Evolutionary conservation across 2,888 invertebrate species (phyloP).

Genomic region (Acholoe squamosa): DNA sequence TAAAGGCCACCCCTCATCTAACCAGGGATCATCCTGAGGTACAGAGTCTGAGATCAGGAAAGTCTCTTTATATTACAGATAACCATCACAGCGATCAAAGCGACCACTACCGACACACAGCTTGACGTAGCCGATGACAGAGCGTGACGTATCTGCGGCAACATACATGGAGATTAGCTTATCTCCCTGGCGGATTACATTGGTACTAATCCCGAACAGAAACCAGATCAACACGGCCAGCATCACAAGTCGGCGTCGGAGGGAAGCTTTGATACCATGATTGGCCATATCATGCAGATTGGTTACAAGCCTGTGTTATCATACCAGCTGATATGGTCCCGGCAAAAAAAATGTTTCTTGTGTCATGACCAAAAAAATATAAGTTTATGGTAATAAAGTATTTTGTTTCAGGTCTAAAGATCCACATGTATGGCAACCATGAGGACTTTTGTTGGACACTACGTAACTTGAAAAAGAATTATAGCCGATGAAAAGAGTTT

Average conservation of each 20-base stretch:
- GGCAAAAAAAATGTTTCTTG: no score
- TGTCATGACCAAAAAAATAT: no score
- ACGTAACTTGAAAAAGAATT: no score
- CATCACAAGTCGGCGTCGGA: not conserved
- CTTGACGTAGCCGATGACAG: not conserved
- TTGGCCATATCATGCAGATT: not conserved
- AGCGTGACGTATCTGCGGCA: slow-evolving; percentile 18
- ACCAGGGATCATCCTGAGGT: slow-evolving; percentile 3
- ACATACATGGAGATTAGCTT: not conserved
- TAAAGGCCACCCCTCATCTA: not conserved
- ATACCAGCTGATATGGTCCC: no score
- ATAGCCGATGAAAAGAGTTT: no score
- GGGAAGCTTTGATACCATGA: not conserved
- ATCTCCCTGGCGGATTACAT: not conserved
- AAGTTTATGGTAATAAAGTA: no score
- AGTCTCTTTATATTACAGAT: not conserved
- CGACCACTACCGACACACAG: not conserved
- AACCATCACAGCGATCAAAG: not conserved
- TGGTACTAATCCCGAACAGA: not conserved
- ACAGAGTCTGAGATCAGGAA: not conserved
- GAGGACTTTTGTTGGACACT: no score
- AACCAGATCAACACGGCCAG: slow-evolving; percentile 10
- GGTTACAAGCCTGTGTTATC: not conserved
- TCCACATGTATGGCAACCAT: no score
- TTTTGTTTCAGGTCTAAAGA: no score